A percentile compares a stretch with the other conserved stretches of the same genome.
Evolutionary conservation across 2,888 invertebrate genomes (phyloP).

Genomic region (Stegana nigrithorax): DNA sequence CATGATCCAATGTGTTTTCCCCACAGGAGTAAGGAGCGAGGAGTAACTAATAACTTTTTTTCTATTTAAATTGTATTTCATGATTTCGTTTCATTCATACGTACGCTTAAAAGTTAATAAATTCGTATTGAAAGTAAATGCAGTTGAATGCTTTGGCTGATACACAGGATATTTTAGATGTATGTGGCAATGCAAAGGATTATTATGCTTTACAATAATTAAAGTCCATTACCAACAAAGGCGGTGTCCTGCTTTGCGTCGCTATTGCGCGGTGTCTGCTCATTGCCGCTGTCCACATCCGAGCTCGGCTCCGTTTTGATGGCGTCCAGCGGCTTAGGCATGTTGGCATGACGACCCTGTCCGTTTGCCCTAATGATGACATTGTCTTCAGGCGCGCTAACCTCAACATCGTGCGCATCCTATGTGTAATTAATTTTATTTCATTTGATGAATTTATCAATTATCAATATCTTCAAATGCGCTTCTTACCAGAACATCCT

Average conservation of each 20-base stretch:
- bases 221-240: slow-evolving; percentile 61
- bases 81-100: slow-evolving; percentile 2
- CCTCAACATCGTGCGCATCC: too few species aligned
- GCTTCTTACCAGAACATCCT: neutral
- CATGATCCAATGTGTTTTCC: too few species aligned
- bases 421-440: too few species aligned
- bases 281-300: slow-evolving; percentile 26
- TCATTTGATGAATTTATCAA: too few species aligned
- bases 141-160: neutral
- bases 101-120: slow-evolving; percentile 7
- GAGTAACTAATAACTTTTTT: too few species aligned
- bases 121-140: neutral
- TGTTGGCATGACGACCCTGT: slow-evolving; percentile 12
- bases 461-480: neutral
- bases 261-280: slow-evolving; percentile 12
- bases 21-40: too few species aligned
- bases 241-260: slow-evolving; percentile 25
- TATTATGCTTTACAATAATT: slow-evolving; percentile 15
- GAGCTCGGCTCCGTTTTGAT: slow-evolving; percentile 30
- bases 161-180: too few species aligned
- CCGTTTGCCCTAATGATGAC: slow-evolving; percentile 32
- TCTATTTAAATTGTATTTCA: neutral
- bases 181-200: too few species aligned
- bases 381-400: neutral
- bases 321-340: slow-evolving; percentile 31